phyloP scores from a whole-genome alignment of 1,140 invertebrate species.

The Pseudomyrmex flavicornis region DNA sequence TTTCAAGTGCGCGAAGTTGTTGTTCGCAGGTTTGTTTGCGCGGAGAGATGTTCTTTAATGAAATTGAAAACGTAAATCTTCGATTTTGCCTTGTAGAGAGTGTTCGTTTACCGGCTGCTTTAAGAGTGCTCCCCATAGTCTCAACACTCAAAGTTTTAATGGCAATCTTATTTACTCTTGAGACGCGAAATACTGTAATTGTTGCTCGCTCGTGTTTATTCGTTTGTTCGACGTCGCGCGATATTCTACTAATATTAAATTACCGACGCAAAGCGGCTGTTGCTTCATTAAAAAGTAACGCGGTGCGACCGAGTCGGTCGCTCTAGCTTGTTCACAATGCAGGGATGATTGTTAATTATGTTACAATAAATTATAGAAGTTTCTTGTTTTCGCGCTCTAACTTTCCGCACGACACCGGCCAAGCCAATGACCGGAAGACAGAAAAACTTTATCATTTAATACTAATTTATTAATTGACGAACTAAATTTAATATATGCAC shows the following conservation, averaged over 20 bases:
- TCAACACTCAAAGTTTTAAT: conserved; percentile 51
- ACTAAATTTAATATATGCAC: background rate
- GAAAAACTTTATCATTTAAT: conserved; percentile 22
- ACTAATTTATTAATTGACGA: background rate
- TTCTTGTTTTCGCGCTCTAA: background rate
- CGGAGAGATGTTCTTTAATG: conserved; percentile 30
- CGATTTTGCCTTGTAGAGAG: conserved; percentile 3
- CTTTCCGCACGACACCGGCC: background rate
- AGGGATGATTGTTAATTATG: conserved; percentile 20
- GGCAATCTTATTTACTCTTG: conserved; percentile 39
- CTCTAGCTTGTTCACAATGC: background rate
- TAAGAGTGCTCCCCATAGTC: conserved; percentile 30
- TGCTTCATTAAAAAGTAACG: conserved; percentile 35
- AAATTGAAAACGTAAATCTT: conserved; percentile 59
- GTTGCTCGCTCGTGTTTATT: conserved; percentile 33
- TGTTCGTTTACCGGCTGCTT: conserved; percentile 26
- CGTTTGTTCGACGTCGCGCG: conserved; percentile 15
- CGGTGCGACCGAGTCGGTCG: background rate
- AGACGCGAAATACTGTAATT: conserved; percentile 19
- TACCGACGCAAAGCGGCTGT: background rate
- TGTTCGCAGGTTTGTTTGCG: conserved; percentile 33
- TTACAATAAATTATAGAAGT: conserved; percentile 40
- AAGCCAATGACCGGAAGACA: background rate
- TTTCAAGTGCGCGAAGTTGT: conserved; percentile 17
- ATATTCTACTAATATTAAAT: conserved; percentile 50